Percentiles rank a stretch among this genome's conserved stretches.
Conservation (phyloP, 2,888 invertebrate species). For the Brassicogethes aeneus region DNA sequence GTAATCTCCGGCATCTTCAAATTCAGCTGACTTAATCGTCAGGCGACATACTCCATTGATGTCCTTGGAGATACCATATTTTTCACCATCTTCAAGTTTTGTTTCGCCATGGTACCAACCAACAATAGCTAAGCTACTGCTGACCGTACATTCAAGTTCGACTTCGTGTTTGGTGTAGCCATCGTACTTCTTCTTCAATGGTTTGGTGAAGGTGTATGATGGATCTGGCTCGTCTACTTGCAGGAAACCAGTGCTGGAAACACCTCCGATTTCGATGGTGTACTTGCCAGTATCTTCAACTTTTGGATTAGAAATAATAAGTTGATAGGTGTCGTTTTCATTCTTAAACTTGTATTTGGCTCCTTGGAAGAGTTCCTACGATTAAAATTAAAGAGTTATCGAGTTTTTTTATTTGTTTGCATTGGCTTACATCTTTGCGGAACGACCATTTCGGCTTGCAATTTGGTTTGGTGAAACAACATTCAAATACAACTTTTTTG, state of each 20-base stretch:
- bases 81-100: slow-evolving; percentile 69
- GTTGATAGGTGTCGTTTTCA: slow-evolving; percentile 83
- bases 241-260: slow-evolving; percentile 80
- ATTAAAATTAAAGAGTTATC: slow-evolving; percentile 4
- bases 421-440: slow-evolving; percentile 83
- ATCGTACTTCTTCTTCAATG: slow-evolving; percentile 77
- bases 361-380: slow-evolving; percentile 88
- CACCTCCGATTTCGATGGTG: slow-evolving; percentile 87
- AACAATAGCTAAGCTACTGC: slow-evolving; percentile 88
- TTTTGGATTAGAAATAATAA: slow-evolving; percentile 84
- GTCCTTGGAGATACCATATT: slow-evolving; percentile 85
- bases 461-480: slow-evolving; percentile 94
- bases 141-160: slow-evolving; percentile 86
- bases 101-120: slow-evolving; percentile 82
- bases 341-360: slow-evolving; percentile 94
- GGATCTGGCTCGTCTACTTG: slow-evolving; percentile 97
- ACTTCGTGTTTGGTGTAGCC: slow-evolving; percentile 88
- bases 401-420: too few species aligned
- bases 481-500: slow-evolving; percentile 88
- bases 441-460: slow-evolving; percentile 87
- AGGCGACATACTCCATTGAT: slow-evolving; percentile 84
- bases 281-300: slow-evolving; percentile 97
- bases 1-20: slow-evolving; percentile 86
- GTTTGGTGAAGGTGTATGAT: slow-evolving; percentile 85
- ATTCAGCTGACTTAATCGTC: slow-evolving; percentile 68